Evolutionary conservation across 2,113 vertebrate species (phyloP), one percentile per base, ranked within the genome.

Genomic region (Phylloscopus whistleri): DNA sequence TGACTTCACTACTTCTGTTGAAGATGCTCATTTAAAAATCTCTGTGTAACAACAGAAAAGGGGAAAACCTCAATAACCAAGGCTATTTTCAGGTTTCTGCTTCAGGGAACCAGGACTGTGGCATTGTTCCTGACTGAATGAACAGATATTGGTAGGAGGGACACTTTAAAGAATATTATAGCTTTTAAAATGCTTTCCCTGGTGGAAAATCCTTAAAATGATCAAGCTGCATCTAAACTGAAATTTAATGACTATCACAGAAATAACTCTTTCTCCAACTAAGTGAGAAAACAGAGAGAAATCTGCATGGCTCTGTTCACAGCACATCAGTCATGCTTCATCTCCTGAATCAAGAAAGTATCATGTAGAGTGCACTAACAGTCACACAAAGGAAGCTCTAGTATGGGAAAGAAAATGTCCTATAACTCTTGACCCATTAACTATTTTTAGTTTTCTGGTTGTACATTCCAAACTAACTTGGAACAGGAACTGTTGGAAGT

Each of bases 381-480:
- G 51, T 35, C 49, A 46, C 46, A 44, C 19, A 58, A 53, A 82
- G n/a, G 53, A 87, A 94, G 41, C 15, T 80, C 22, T 60, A 48
- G 21, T 69, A 66, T 67, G 84, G 85, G 87, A 95, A 95, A 74
- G 74, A 84, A 87, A 89, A 35, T 4, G 37, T 31, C 46, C 70
- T 79, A 5, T 58, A 79, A 77, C 81, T 55, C 82, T 76, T 85
- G 72, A 91, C 58, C 78, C 22, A n/a, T 44, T 80, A 66, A 51
- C 43, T 94, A 85, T 90, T 95, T 94, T 96, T 88, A 90, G 67
- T 39, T 85, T 79, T 76, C 66, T 91, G 11, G 35, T 82, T 67
- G 33, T 56, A 43, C 96, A 81, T 90, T 93, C 70, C 82, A 86
- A 84, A 63, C 68, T 80, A 66, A 49, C 75, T 93, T 74, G n/a